phyloP scores from a whole-genome alignment of 2,888 invertebrate species.

The Crocallis elinguaria region DNA sequence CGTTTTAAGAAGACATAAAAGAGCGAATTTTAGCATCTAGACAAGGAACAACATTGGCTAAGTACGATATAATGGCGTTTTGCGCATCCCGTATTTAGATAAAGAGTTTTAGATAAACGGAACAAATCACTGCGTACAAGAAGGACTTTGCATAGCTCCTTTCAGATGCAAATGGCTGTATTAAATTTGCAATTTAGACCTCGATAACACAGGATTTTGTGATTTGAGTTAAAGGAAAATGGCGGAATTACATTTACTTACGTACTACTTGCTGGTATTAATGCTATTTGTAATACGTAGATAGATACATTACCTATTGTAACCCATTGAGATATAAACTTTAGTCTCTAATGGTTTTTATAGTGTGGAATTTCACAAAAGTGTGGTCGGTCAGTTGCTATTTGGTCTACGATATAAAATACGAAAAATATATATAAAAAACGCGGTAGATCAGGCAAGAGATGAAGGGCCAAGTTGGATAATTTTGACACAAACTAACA shows the following conservation, averaged over 20 bases:
- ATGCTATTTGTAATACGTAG: too few species aligned
- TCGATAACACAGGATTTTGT: conserved; percentile 60
- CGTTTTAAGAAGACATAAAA: conserved; percentile 37
- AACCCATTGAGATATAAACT: too few species aligned
- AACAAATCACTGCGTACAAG: conserved; percentile 79
- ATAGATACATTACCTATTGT: too few species aligned
- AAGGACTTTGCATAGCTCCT: conserved; percentile 73
- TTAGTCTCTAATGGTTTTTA: too few species aligned
- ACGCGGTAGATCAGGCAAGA: too few species aligned
- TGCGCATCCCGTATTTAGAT: conserved; percentile 75
- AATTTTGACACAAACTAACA: too few species aligned
- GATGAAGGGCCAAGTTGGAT: too few species aligned
- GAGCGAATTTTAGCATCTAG: conserved; percentile 43
- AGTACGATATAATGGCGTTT: conserved; percentile 46
- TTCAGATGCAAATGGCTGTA: conserved; percentile 82
- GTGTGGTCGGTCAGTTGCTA: too few species aligned
- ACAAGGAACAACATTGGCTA: conserved; percentile 48
- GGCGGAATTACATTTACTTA: neutral
- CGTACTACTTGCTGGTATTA: too few species aligned
- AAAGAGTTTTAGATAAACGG: conserved; percentile 71
- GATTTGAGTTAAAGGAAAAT: conserved; percentile 45
- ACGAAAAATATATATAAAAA: too few species aligned
- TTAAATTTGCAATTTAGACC: conserved; percentile 83
- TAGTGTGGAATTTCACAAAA: too few species aligned
- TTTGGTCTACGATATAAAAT: too few species aligned